Evolutionary conservation across 2,888 invertebrate species (phyloP).

Genomic region (Nemurella pictetii): DNA sequence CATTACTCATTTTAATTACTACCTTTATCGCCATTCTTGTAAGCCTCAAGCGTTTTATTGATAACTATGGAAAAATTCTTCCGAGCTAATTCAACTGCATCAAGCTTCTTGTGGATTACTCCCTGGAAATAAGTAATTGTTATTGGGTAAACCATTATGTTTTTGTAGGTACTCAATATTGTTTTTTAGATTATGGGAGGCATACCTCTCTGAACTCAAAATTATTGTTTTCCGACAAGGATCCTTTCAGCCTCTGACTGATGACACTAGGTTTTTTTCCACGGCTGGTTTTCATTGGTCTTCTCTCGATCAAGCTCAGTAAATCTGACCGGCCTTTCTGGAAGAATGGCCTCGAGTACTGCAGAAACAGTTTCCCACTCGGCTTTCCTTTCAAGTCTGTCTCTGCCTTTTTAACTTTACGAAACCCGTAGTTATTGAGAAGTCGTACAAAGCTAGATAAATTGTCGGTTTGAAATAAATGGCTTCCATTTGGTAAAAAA

Average conservation of each 20-base stretch:
- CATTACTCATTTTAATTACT: background rate
- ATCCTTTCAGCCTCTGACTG: background rate
- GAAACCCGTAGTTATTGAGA: constrained; percentile 13
- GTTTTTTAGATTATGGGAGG: no score
- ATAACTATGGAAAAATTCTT: background rate
- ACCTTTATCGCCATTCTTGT: background rate
- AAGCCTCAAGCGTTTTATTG: background rate
- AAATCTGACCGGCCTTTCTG: background rate
- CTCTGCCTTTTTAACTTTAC: background rate
- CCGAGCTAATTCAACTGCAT: background rate
- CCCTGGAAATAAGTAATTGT: no score
- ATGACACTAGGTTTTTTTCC: no score
- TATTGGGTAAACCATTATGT: no score
- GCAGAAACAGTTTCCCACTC: background rate
- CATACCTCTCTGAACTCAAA: background rate
- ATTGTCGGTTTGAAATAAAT: background rate
- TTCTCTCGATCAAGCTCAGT: background rate
- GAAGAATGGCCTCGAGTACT: background rate
- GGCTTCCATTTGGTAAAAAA: background rate
- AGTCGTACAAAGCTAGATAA: background rate
- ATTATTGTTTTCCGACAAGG: background rate
- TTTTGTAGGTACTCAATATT: no score
- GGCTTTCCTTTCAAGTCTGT: background rate
- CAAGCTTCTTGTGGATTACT: background rate
- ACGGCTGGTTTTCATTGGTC: background rate